Evolutionary conservation across 2,797 vertebrate species (phyloP).

Genomic region (Melanotaenia boesemani): DNA sequence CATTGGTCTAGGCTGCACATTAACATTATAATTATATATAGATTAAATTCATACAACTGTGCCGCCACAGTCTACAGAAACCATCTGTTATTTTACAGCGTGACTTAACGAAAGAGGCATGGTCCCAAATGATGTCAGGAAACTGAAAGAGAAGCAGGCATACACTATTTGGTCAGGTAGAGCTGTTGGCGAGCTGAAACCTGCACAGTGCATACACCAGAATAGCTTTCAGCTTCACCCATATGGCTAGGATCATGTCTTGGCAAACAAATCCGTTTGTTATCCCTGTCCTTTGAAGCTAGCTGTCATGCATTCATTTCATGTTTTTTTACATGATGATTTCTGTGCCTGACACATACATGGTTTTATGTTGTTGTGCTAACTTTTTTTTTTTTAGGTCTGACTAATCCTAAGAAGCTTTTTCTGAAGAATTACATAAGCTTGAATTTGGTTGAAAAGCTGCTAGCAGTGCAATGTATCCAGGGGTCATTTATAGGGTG

Average conservation of each 20-base stretch:
- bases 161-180: constrained; percentile 60
- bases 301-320: constrained; percentile 33
- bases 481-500: constrained; percentile 46
- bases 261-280: constrained; percentile 63
- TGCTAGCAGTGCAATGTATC: constrained; percentile 32
- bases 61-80: constrained; percentile 18
- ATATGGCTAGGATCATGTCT: constrained; percentile 26
- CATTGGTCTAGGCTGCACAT: constrained; percentile 44
- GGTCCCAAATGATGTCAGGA: constrained; percentile 44
- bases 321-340: constrained; percentile 49
- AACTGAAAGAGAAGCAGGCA: constrained; percentile 41
- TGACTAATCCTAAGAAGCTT: constrained; percentile 72
- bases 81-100: constrained; percentile 32
- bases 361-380: constrained; percentile 59
- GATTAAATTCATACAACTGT: constrained; percentile 25
- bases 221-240: constrained; percentile 52
- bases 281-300: constrained; percentile 35
- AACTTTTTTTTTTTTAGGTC: constrained; percentile 42
- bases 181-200: constrained; percentile 36
- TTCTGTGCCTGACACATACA: constrained; percentile 32
- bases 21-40: constrained; percentile 6
- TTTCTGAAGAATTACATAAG: constrained; percentile 53
- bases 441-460: constrained; percentile 59
- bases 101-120: constrained; percentile 36
- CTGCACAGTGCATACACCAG: constrained; percentile 22